phyloP scores from a whole-genome alignment of 2,113 vertebrate species.

The Phalacrocorax carbo region DNA sequence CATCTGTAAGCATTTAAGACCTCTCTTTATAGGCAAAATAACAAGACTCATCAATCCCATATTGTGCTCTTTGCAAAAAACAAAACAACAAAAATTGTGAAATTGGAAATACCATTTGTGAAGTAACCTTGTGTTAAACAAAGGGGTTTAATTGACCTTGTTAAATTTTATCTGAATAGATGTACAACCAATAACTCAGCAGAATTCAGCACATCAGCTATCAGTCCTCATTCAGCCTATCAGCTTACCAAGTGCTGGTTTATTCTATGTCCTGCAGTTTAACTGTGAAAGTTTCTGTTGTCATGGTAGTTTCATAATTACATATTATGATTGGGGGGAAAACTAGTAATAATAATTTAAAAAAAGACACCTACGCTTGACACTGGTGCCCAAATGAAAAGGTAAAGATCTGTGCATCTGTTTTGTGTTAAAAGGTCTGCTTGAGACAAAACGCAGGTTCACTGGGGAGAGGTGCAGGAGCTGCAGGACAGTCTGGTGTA shows the following conservation, averaged over 20 bases:
- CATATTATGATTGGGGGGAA: neutral
- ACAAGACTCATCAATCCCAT: slow-evolving; percentile 56
- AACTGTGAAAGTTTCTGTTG: neutral
- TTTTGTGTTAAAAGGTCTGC: neutral
- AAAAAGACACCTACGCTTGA: neutral
- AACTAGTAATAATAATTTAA: neutral
- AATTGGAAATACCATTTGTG: neutral
- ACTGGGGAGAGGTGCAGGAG: neutral
- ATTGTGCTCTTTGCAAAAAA: neutral
- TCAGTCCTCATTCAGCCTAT: neutral
- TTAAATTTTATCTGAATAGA: neutral
- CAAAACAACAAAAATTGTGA: neutral
- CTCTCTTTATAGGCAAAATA: slow-evolving; percentile 50
- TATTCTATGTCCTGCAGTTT: neutral
- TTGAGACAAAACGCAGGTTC: neutral
- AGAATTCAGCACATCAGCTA: neutral
- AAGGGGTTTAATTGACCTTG: neutral
- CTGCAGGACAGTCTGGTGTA: neutral
- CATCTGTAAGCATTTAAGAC: slow-evolving; percentile 31
- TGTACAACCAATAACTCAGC: neutral
- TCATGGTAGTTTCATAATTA: neutral
- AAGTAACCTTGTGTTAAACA: neutral
- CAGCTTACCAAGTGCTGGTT: neutral
- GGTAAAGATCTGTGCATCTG: neutral
- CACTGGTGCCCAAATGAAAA: neutral